Evolutionary conservation across 2,797 vertebrate genomes (phyloP), one percentile per base, ranked within the genome.

Genomic region (Myotis daubentonii): DNA sequence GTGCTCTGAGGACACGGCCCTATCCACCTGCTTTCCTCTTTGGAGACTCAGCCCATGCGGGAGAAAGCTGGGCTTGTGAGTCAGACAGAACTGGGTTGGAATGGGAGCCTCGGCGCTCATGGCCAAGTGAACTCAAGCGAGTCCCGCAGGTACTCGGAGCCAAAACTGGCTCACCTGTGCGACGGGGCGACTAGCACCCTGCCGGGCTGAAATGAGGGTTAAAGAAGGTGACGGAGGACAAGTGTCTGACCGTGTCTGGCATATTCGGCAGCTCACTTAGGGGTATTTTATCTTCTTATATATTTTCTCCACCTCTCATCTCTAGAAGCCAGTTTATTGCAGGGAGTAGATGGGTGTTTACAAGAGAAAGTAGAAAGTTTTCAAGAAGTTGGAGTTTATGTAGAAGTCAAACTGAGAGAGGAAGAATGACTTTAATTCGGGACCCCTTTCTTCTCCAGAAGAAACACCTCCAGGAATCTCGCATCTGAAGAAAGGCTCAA

Each of bases 1-100:
- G 47, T 82, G 81, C 75, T 74, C 20, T n/a, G 87, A 94, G 93
- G 22, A 87, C 81, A 91, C 12, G 19, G 49, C 23, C 57, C 53
- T 38, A 47, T 53, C 41, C 44, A 36, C 44, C 9, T 47, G 30
- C 47, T 79, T 53, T 93, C 6, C 3, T 70, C 33, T 71, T 68
- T 8, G 76, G 78, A 86, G 65, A 83, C 15, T 89, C 44, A 38
- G 62, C 33, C 51, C 13, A 0, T 6, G 28, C 19, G 13, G 57
- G 23, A 68, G 44, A 47, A 71, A 41, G 9, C 25, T 25, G 38
- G 49, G 22, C 30, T 60, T 66, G 1, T n/a, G 44, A 68, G 38
- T 74, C 17, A 72, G 80, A 83, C 2, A 68, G 83, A 33, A 49
- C 20, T 51, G n/a, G 19, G 28, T 68, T 91, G 2, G 1, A 66